Evolutionary conservation across 2,797 vertebrate species (phyloP), one percentile per base, ranked within the genome.

Genomic region (Muscicapa comitata): DNA sequence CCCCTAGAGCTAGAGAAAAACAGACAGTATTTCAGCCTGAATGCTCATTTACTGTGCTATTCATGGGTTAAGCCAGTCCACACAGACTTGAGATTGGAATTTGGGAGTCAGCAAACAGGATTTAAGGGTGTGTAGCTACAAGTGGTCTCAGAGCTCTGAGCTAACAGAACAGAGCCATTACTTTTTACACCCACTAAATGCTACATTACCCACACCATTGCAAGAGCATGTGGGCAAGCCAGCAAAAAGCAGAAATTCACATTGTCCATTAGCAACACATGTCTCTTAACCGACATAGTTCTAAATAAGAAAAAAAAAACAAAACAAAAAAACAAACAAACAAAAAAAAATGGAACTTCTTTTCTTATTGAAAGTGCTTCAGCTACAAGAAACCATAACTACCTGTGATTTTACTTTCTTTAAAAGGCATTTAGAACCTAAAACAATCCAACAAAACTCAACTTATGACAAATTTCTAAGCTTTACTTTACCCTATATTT

Each of bases 201-300:
- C 43, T 31, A 9, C 6, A 0, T 31, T 31, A 18, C 18, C 19
- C 24, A 67, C 21, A 67, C 50, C 9, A 13, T 1, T 29, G 17
- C 31, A 66, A 37, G 33, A 50, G 15, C 7, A 43, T 0, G 1
- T 3, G 4, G 18, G 7, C 17, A 61, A 73, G 35, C 29, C 25
- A 86, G 29, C 7, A 88, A 70, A 2, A 45, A 15, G 19, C 48
- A 76, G 25, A 7, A 75, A 70, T 48, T 47, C 37, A 40, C 12
- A 45, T 58, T 51, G 53, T 42, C 28, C 20, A 33, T 13, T 24
- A 6, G 43, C 14, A 89, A 40, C 3, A 6, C 1, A 33, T 19
- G 47, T 73, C 6, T 48, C n/a, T 75, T 35, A 14, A 84, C 6
- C 35, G 19, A 31, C 3, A 4, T 10, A 68, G 25, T 4, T 53